These are phyloP conservation scores for Piliocolobus tephrosceles DNA, from an alignment of 2,113 vertebrate species.

Conservation along the genomic window DNA sequence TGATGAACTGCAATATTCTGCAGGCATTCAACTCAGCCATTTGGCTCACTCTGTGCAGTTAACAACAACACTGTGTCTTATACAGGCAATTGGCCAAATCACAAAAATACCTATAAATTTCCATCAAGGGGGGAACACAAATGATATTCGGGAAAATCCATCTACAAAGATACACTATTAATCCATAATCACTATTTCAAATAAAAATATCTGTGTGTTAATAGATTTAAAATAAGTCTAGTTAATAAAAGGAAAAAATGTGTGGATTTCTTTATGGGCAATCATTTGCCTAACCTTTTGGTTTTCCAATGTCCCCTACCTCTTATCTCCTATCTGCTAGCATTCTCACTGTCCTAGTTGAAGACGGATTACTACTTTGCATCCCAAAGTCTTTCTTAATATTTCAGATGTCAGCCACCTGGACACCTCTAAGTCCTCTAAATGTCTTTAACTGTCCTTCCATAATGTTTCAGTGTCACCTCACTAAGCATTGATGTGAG, in stretches of 20 bases:
- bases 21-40: background rate
- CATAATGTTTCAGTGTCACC: background rate
- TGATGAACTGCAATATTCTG: background rate
- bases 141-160: background rate
- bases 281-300: background rate
- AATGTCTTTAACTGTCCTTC: background rate
- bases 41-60: background rate
- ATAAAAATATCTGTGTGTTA: background rate
- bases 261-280: background rate
- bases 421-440: background rate
- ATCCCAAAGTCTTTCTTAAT: background rate
- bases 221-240: background rate
- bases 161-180: background rate
- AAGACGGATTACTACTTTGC: background rate
- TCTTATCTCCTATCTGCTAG: background rate
- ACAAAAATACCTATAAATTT: background rate
- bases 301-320: background rate
- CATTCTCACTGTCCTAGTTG: background rate
- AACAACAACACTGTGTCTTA: background rate
- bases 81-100: background rate
- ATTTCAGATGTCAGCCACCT: background rate
- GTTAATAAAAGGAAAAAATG: background rate
- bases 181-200: background rate
- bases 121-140: background rate
- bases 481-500: background rate